Base-by-base conservation (phyloP, 2,888 invertebrate species). In the Ceratothoa steindachneri region DNA sequence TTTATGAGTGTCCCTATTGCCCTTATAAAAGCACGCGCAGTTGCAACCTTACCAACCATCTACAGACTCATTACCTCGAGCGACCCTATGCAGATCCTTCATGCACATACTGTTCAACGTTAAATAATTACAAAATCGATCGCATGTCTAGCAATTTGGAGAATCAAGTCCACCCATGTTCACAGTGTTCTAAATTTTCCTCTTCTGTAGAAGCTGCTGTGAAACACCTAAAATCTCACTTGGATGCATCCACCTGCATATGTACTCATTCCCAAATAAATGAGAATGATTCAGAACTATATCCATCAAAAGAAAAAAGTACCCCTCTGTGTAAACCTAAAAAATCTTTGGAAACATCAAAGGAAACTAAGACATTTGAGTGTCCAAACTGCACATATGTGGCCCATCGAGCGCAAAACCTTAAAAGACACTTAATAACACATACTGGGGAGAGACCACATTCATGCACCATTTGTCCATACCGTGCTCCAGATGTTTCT, bases 361-460 rank as follows among this genome's bases (percentile, higher is more conserved):
- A 60, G 24, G 22, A 60, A 60, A 60, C 24, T 12, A 60, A 60
- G 27, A 60, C n/a, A n/a, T 60, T 60, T 24, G 22, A 60, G 60
- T 60, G 60, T 60, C 60, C 60, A n/a, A 60, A 60, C 24, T 60
- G 60, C 27, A 60, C 19, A 24, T 60, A 60, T 24, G 60, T 60
- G 22, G 60, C 60, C 27, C 60, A 60, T 60, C 60, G 60, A 22
- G 15, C 75, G 67, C 66, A 52, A 72, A 65, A 75, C 30, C 55
- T 75, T 12, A 66, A 66, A 28, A 72, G 64, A 1, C 75, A 75
- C 30, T 28, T 74, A 29, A 67, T 71, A n/a, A 74, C 60, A 22
- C 74, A 74, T 65, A 71, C 71, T 9, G 30, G 53, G 9, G 71
- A 64, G 30, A 53, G 68, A n/a, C 71, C 71, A 15, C 68, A 30